phyloP scores from a whole-genome alignment of 2,797 vertebrate species.

The Gymnocypris eckloni region DNA sequence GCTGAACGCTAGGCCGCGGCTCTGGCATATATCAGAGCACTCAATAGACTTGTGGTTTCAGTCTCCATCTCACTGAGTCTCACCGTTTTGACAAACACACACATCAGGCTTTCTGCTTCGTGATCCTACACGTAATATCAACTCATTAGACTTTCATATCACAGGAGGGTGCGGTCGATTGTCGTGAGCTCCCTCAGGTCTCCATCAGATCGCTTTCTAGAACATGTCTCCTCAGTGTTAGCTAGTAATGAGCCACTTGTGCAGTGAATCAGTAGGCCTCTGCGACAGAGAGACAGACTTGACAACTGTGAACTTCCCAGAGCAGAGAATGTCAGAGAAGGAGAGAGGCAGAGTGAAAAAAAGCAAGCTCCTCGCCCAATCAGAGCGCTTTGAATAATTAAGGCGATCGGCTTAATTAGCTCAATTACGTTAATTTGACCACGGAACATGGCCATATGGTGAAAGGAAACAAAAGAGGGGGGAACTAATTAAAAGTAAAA shows the following conservation, averaged over 20 bases:
- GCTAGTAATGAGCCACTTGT: conserved; percentile 60
- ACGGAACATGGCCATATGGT: conserved; percentile 87
- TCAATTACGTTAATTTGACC: conserved; percentile 92
- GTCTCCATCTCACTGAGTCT: not conserved
- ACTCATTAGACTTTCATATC: conserved; percentile 15
- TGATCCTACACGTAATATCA: conserved; percentile 30
- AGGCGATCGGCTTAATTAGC: conserved; percentile 90
- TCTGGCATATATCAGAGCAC: not conserved
- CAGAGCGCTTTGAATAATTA: conserved; percentile 88
- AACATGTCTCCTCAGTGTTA: conserved; percentile 34
- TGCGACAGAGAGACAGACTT: conserved; percentile 59
- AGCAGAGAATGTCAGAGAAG: conserved; percentile 74
- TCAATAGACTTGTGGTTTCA: conserved; percentile 8
- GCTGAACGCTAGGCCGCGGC: not conserved
- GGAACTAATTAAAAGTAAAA: conserved; percentile 89
- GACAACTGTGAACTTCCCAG: conserved; percentile 72
- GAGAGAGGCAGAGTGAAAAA: conserved; percentile 65
- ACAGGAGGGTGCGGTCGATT: conserved; percentile 12
- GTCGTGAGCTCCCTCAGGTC: conserved; percentile 24
- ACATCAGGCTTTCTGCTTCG: not conserved
- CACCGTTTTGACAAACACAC: conserved; percentile 2
- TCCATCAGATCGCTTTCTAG: conserved; percentile 51
- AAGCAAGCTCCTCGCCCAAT: conserved; percentile 75
- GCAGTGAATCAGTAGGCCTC: conserved; percentile 46
- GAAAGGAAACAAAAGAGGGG: conserved; percentile 85